Percentiles rank a stretch among this genome's conserved stretches.
Evolutionary conservation across 1,140 invertebrate genomes (phyloP).

Genomic region (Leptinotarsa lineolata): DNA sequence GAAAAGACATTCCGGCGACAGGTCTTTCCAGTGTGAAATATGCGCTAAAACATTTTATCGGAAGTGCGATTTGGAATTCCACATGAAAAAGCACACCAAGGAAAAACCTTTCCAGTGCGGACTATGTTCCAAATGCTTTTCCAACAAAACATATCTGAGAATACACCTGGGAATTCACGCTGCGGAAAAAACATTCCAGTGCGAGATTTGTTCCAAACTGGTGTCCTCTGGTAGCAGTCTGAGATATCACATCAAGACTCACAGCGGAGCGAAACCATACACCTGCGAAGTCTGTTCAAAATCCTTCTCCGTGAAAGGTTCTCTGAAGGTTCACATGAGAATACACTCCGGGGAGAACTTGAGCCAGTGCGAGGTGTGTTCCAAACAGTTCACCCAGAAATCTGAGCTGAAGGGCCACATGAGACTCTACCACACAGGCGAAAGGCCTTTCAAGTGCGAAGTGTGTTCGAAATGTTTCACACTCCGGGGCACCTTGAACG

Average conservation of each 20-base stretch:
- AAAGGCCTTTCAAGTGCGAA: neutral
- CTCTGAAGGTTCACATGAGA: neutral
- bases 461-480: neutral
- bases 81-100: slow-evolving; percentile 63
- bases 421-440: neutral
- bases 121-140: slow-evolving; percentile 58
- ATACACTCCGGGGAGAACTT: neutral
- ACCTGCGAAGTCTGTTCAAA: slow-evolving; percentile 10
- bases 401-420: neutral
- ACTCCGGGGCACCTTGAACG: neutral
- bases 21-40: slow-evolving; percentile 66
- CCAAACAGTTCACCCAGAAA: neutral
- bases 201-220: slow-evolving; percentile 32
- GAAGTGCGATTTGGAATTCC: slow-evolving; percentile 43
- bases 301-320: neutral
- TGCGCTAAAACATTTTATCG: slow-evolving; percentile 59
- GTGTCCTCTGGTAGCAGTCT: neutral
- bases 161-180: slow-evolving; percentile 62
- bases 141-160: slow-evolving; percentile 60
- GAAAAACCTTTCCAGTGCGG: slow-evolving; percentile 58
- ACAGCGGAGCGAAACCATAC: slow-evolving; percentile 77
- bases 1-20: slow-evolving; percentile 56
- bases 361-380: neutral
- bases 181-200: slow-evolving; percentile 60
- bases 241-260: slow-evolving; percentile 52